phyloP scores from a whole-genome alignment of 2,888 invertebrate species.

The Cremastinae sp. region DNA sequence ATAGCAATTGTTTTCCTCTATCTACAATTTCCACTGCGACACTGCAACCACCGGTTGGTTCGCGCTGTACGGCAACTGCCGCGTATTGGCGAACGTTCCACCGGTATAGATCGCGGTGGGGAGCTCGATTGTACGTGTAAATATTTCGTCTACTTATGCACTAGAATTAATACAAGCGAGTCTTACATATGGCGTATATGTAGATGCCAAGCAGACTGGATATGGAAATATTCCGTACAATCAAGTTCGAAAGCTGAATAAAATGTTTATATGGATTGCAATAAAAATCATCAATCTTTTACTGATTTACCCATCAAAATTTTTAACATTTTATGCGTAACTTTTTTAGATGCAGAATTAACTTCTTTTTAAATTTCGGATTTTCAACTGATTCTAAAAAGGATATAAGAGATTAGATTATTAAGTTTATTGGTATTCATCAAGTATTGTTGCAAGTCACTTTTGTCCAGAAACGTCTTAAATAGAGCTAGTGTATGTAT shows the following conservation, averaged over 20 bases:
- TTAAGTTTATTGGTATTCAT: too few relatives aligned
- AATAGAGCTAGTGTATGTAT: too few relatives aligned
- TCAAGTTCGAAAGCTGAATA: conserved; percentile 42
- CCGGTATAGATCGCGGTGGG: conserved; percentile 32
- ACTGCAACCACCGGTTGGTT: conserved; percentile 70
- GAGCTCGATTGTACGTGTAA: conserved; percentile 40
- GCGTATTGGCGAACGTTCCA: conserved; percentile 66
- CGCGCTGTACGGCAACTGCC: conserved; percentile 65
- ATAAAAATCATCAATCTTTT: not conserved
- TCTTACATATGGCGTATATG: conserved; percentile 71
- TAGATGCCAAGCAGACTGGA: conserved; percentile 59
- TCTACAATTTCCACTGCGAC: conserved; percentile 77
- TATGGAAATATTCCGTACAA: conserved; percentile 46
- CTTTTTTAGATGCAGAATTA: too few relatives aligned
- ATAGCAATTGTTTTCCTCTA: conserved; percentile 77
- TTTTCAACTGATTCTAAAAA: too few relatives aligned
- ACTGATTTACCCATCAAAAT: not conserved
- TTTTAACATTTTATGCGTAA: too few relatives aligned
- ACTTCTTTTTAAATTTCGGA: too few relatives aligned
- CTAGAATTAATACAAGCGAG: conserved; percentile 49
- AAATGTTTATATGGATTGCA: not conserved
- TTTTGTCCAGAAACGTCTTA: too few relatives aligned
- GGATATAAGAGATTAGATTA: too few relatives aligned
- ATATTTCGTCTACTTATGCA: conserved; percentile 38
- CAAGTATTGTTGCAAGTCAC: too few relatives aligned